These are phyloP conservation scores for Melanerpes aurifrons DNA, from an alignment of 2,113 vertebrate species.

Conservation along the genomic window DNA sequence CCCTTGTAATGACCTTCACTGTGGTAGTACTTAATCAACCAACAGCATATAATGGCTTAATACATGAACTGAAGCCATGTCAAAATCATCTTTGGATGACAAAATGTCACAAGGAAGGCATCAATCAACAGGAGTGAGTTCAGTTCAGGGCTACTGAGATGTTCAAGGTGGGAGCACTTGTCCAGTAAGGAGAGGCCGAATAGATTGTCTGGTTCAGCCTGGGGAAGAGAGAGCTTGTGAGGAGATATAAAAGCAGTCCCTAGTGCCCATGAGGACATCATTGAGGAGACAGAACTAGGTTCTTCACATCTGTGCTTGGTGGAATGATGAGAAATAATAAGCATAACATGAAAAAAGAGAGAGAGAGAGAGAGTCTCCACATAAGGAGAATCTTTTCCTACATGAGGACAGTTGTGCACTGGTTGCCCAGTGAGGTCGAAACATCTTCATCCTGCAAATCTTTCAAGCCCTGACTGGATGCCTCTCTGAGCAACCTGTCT, in stretches of 20 bases:
- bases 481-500: neutral
- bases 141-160: neutral
- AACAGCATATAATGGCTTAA: neutral
- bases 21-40: neutral
- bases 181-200: neutral
- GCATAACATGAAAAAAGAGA: neutral
- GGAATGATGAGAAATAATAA: neutral
- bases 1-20: neutral
- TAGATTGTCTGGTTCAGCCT: neutral
- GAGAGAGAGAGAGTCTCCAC: neutral
- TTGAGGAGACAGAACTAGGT: neutral
- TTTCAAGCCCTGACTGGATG: neutral
- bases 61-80: neutral
- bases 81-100: neutral
- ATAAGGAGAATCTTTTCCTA: neutral
- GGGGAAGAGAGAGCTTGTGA: neutral
- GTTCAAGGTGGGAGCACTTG: neutral
- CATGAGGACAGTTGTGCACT: neutral
- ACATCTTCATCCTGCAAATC: accelerated
- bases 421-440: accelerated
- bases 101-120: neutral
- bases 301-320: neutral
- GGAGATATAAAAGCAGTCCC: neutral
- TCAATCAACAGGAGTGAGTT: accelerated
- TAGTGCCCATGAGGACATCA: neutral